phyloP scores from a whole-genome alignment of 2,888 invertebrate genomes.

The Drosophila algonquin region DNA sequence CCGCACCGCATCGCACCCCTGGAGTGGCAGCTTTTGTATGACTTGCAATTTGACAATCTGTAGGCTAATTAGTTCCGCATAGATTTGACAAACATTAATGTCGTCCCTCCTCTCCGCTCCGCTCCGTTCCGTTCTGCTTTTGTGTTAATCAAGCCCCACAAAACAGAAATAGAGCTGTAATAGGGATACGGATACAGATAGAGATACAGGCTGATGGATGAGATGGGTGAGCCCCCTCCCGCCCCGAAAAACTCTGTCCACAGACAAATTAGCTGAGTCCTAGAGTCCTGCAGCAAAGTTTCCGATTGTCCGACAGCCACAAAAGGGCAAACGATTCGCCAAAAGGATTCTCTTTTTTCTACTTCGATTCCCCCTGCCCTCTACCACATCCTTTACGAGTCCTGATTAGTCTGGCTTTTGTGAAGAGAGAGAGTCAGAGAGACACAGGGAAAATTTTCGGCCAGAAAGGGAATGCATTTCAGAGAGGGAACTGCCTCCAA shows the following conservation, averaged over 20 bases:
- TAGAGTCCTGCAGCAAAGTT: constrained; percentile 19
- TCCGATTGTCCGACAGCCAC: constrained; percentile 35
- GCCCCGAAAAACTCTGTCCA: neutral
- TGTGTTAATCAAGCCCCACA: constrained; percentile 3
- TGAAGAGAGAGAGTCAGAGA: neutral
- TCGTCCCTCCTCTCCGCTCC: constrained; percentile 2
- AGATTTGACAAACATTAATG: constrained; percentile 80
- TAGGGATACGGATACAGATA: neutral
- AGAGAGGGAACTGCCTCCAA: neutral
- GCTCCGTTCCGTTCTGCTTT: constrained; percentile 1
- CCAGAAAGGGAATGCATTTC: too few species aligned
- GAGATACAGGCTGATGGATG: constrained; percentile 40
- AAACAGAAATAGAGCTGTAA: neutral
- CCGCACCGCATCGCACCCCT: neutral
- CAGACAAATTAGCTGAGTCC: constrained; percentile 33
- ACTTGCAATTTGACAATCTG: constrained; percentile 78
- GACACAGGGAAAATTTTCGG: neutral
- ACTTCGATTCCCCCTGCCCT: too few species aligned
- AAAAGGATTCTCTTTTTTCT: neutral
- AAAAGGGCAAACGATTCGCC: constrained; percentile 23
- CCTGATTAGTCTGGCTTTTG: constrained; percentile 32
- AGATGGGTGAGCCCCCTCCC: constrained; percentile 6
- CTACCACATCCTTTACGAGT: neutral
- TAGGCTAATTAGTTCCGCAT: constrained; percentile 77
- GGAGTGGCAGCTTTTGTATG: constrained; percentile 58